Evolutionary conservation across 2,888 invertebrate species (phyloP), one percentile per base, ranked within the genome.

Genomic region (Chamaedrilus cognettii): DNA sequence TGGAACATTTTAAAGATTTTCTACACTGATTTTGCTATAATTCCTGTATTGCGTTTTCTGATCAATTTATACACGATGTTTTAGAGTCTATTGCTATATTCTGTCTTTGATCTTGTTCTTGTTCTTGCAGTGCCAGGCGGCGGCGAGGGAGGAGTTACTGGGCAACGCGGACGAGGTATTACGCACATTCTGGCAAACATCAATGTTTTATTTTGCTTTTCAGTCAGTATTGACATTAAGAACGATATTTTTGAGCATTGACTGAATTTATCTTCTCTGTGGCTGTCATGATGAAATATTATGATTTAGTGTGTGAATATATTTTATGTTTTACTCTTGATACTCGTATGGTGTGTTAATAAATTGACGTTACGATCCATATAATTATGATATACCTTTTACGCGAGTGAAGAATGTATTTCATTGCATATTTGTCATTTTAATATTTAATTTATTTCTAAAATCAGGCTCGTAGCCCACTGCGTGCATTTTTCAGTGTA

Each of bases 141-240:
- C 98, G 70, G 98, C 98, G 49, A 87, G 98, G 78, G 97, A 98
- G 84, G 99, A 99, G 87, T 85, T 99, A 77, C 93, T 96, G 84
- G 96, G 94, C 65, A 94, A 96, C 62, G 77, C 78, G 4, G 75
- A 79, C 81, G 94, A 94, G 77, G 82, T 82, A 74, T 67, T 70
- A 26, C 4, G 15, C 5, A 3, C 23, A 23, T 15, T 62, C 32
- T 62, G 31, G 1, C 15, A 42, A 23, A n/a, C n/a, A n/a, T n/a
- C n/a, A n/a, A n/a, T n/a, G 55, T 31, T 55, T 28, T 3, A 55
- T 55, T 26, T 52, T 55, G 31, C 11, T 55, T 26, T 26, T 15
- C 28, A 55, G 31, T 2, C 2, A 15, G 15, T 15, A 55, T n/a
- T n/a, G 28, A 26, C 15, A 55, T 55, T 19, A 26, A 4, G 55